Evolutionary conservation across 2,113 vertebrate species (phyloP), one percentile per base, ranked within the genome.

Genomic region (Apteryx owenii): DNA sequence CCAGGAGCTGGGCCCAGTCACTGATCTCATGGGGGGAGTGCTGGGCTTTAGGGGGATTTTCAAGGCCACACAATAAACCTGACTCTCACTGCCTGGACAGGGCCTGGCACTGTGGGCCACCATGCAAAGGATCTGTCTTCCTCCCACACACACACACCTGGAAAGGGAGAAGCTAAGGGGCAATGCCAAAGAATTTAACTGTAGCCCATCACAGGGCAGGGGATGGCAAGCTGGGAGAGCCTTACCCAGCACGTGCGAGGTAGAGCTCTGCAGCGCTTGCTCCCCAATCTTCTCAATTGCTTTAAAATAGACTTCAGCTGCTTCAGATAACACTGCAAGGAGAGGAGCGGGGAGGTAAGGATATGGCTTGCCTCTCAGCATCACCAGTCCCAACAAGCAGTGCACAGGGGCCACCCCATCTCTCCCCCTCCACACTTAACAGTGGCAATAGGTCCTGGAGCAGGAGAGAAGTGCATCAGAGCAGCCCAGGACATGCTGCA

Each of bases 251-350:
- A 98, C 89, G 5, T 95, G 98, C 0, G 99, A 99, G 10, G 99
- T 99, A 75, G 97, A 89, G 6, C 98, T 99, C 97, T 98, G 98
- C 36, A 99, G 95, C 3, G 99, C 99, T 82, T 98, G 99, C 90
- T 99, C 98, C 69, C 99, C 99, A 7, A 99, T 99, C 98, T 98
- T 99, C 94, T 99, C 98, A 5, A 99, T 98, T 4, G 98, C 98
- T 5, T 88, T 98, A 96, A 99, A 99, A 96, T 99, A 99, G 29
- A 98, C 98, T 73, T 99, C 99, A 12, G 99, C 99, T 0, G 98
- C 99, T 51, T 97, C 95, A 4, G 99, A 98, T 65, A 99, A 97
- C 11, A 98, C 99, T 99, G 97, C 17, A 29, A 50, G 58, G 70
- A 66, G 62, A 87, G 5, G 31, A 56, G 36, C 40, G 19, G 7